Percentiles rank a stretch among this genome's conserved stretches.
Conservation (phyloP, 2,113 vertebrate species). For the Poecilia latipinna region DNA sequence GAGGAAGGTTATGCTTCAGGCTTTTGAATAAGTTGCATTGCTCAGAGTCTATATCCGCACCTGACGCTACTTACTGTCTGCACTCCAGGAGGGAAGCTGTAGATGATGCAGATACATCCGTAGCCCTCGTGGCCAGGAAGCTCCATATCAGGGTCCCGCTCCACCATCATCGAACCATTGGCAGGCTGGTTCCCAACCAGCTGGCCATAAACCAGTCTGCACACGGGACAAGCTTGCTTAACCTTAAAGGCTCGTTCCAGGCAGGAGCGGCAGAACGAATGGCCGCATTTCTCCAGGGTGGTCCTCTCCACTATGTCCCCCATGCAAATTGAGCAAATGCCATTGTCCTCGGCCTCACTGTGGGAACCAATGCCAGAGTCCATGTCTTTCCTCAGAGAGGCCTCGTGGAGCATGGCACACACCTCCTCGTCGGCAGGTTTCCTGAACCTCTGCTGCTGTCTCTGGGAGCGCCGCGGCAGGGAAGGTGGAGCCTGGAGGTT, state of each 20-base stretch:
- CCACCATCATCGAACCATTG: conserved; percentile 93
- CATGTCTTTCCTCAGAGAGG: conserved; percentile 62
- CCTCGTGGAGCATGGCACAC: conserved; percentile 70
- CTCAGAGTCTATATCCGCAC: neutral
- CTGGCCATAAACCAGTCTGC: conserved; percentile 92
- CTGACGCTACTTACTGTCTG: conserved; percentile 85
- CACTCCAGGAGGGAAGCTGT: conserved; percentile 93
- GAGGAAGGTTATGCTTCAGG: no score
- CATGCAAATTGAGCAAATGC: conserved; percentile 92
- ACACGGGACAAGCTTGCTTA: conserved; percentile 93
- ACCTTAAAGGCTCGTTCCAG: conserved; percentile 92
- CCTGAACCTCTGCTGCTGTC: conserved; percentile 81
- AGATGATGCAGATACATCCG: conserved; percentile 95
- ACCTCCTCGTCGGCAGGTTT: conserved; percentile 78
- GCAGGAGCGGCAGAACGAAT: conserved; percentile 91
- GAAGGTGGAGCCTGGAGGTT: conserved; percentile 76
- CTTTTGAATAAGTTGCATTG: neutral
- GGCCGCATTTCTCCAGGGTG: conserved; percentile 90
- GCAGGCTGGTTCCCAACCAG: conserved; percentile 94
- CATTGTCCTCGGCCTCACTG: conserved; percentile 80
- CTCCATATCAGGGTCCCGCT: conserved; percentile 87
- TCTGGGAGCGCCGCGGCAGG: conserved; percentile 80
- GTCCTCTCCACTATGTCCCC: conserved; percentile 91
- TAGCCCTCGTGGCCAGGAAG: conserved; percentile 92
- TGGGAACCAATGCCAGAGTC: conserved; percentile 57